A percentile compares a stretch with the other conserved stretches of the same genome.
phyloP scores from a whole-genome alignment of 2,888 invertebrate genomes.

The Lasiommata megera region DNA sequence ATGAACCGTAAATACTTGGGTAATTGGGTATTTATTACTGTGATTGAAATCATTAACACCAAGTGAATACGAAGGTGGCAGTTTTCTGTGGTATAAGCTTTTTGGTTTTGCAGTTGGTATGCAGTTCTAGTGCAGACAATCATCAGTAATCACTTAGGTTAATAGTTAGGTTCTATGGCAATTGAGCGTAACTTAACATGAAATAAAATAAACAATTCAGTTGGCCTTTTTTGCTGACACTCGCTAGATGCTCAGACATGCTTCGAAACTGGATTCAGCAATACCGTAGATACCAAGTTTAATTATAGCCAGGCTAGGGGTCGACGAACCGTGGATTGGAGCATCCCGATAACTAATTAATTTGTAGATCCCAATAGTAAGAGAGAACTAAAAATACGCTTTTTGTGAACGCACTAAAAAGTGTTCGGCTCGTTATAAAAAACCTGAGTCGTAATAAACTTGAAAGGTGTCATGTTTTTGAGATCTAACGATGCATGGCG shows the following conservation, averaged over 20 bases:
- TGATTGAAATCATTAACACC: too few relatives aligned
- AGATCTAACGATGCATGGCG: not conserved
- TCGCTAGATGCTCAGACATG: conserved; percentile 64
- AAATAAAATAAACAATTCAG: not conserved
- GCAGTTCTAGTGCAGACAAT: too few relatives aligned
- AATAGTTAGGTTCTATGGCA: too few relatives aligned
- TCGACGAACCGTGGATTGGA: conserved; percentile 48
- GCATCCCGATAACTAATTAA: conserved; percentile 26
- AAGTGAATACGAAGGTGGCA: too few relatives aligned
- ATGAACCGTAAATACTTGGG: too few relatives aligned
- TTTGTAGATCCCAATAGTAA: not conserved
- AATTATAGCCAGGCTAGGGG: conserved; percentile 62
- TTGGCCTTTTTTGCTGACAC: conserved; percentile 35
- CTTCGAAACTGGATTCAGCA: conserved; percentile 57
- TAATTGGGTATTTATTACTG: too few relatives aligned
- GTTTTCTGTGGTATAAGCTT: too few relatives aligned
- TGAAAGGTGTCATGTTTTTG: not conserved
- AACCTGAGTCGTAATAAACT: not conserved
- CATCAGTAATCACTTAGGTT: too few relatives aligned
- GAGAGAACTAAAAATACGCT: not conserved
- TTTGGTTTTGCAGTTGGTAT: too few relatives aligned
- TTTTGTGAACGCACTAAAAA: not conserved
- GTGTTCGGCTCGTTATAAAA: not conserved
- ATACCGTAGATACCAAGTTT: conserved; percentile 47
- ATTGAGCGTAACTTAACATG: too few relatives aligned